A percentile compares a stretch with the other conserved stretches of the same genome.
These are phyloP conservation scores for Bacillus rossius DNA, from an alignment of 1,140 invertebrate species.

Conservation along the genomic window DNA sequence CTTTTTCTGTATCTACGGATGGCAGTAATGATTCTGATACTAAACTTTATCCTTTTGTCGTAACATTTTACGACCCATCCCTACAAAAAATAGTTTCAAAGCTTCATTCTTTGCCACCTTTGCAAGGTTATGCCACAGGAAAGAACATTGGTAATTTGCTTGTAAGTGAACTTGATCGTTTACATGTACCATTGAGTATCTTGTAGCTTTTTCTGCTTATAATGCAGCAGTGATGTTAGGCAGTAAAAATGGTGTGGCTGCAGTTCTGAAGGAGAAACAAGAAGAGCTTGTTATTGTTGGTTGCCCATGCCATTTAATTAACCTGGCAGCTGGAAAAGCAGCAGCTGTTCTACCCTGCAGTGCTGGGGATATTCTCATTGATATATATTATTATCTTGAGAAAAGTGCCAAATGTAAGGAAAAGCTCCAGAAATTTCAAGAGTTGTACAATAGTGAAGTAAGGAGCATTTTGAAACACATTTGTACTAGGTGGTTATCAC, in stretches of 20 bases:
- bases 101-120: neutral
- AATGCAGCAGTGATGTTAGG: neutral
- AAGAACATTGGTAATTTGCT: constrained; percentile 1
- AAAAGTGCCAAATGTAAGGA: neutral
- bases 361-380: neutral
- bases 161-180: neutral
- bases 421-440: constrained; percentile 2
- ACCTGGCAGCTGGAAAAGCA: neutral
- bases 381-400: neutral
- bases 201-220: neutral
- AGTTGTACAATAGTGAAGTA: neutral
- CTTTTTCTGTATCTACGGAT: neutral
- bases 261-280: neutral
- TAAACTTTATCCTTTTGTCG: neutral
- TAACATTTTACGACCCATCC: neutral
- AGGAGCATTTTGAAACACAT: neutral
- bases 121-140: neutral
- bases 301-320: constrained; percentile 1
- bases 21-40: neutral
- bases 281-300: neutral
- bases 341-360: neutral
- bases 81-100: neutral
- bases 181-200: neutral
- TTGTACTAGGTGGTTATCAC: no score
- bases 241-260: neutral